Percentiles rank a stretch among this genome's conserved stretches.
These are phyloP conservation scores for Epsilonema sp. DNA, from an alignment of 2,888 invertebrate genomes.

Conservation along the genomic window DNA sequence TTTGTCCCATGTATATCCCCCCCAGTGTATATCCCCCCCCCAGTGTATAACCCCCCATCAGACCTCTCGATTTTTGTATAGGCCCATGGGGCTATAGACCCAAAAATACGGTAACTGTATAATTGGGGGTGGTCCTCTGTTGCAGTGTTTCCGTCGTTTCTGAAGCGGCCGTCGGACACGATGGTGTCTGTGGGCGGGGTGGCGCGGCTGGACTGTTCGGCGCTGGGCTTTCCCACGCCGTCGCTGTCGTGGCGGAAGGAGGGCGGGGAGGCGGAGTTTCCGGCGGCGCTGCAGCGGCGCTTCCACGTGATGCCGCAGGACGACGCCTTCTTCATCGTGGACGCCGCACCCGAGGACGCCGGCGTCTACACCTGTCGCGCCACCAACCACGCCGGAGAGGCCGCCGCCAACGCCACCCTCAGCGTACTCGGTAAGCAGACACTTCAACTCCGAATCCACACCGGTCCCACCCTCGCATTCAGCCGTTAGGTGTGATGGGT, in stretches of 20 bases:
- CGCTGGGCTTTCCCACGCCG: slow-evolving; percentile 64
- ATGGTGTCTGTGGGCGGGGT: slow-evolving; percentile 63
- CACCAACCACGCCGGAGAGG: slow-evolving; percentile 63
- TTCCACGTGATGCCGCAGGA: slow-evolving; percentile 64
- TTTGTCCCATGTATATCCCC: too few relatives aligned
- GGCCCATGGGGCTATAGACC: too few relatives aligned
- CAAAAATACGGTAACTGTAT: too few relatives aligned
- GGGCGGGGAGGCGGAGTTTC: slow-evolving; percentile 46
- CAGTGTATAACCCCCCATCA: too few relatives aligned
- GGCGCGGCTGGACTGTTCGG: slow-evolving; percentile 71
- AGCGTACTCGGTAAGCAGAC: slow-evolving; percentile 44
- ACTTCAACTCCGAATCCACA: too few relatives aligned
- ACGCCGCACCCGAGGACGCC: slow-evolving; percentile 65
- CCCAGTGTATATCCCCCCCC: too few relatives aligned
- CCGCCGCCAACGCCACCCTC: slow-evolving; percentile 63
- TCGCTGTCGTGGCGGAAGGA: slow-evolving; percentile 31
- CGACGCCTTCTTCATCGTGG: slow-evolving; percentile 68
- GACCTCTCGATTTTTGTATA: too few relatives aligned
- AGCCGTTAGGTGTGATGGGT: too few relatives aligned
- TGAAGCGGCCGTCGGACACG: slow-evolving; percentile 60
- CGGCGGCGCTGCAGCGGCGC: slow-evolving; percentile 72
- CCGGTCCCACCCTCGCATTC: too few relatives aligned
- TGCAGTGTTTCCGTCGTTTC: slow-evolving; percentile 49
- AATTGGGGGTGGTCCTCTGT: too few relatives aligned
- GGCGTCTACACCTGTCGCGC: slow-evolving; percentile 86